Conservation (phyloP, 1,140 invertebrate species). For the Bombus ignitus region DNA sequence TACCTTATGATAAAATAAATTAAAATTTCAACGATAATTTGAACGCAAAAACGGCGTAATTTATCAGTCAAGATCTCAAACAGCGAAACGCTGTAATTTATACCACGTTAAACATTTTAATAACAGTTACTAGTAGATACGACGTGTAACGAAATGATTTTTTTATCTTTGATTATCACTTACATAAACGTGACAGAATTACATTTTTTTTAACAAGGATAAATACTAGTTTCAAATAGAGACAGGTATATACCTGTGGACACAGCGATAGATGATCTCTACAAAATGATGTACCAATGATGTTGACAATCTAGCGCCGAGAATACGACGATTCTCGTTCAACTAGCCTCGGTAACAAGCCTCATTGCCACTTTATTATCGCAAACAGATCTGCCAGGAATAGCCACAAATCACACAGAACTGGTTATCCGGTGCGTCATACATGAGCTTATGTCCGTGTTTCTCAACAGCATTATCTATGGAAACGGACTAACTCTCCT, state of each 20-base stretch:
- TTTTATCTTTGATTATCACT: not conserved
- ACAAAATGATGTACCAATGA: constrained; percentile 57
- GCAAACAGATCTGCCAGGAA: constrained; percentile 69
- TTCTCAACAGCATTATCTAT: constrained; percentile 50
- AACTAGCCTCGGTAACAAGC: constrained; percentile 71
- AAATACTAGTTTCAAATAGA: constrained; percentile 1
- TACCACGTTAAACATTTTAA: not conserved
- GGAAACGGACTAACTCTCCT: constrained; percentile 47
- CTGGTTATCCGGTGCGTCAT: constrained; percentile 72
- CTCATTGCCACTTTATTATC: constrained; percentile 76
- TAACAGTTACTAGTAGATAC: not conserved
- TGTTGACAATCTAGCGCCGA: constrained; percentile 41
- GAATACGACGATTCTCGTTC: constrained; percentile 53
- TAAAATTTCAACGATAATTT: not conserved
- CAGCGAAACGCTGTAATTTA: not conserved
- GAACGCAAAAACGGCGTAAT: not conserved
- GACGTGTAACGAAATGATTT: not conserved
- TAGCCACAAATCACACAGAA: constrained; percentile 73
- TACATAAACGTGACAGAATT: not conserved
- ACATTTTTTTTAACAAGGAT: not conserved
- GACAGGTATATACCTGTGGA: not conserved
- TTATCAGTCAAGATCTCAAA: not conserved
- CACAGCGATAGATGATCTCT: constrained; percentile 40
- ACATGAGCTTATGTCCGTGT: constrained; percentile 56
- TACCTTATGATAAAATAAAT: no score